These are phyloP conservation scores for Dendrocincla fuliginosa DNA, from an alignment of 2,797 vertebrate genomes.

Conservation along the genomic window DNA sequence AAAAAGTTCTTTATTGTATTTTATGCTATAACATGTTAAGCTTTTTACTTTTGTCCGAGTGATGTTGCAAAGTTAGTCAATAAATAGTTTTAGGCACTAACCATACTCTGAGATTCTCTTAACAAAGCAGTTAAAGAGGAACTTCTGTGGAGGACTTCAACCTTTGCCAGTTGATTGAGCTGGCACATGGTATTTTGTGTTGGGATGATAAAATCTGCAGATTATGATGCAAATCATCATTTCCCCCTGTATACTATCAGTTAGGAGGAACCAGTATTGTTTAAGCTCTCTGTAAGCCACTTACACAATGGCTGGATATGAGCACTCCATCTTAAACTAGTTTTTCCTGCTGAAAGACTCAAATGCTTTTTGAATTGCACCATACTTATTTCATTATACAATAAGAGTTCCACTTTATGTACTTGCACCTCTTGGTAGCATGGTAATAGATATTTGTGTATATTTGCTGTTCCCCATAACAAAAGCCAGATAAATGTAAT, in stretches of 20 bases:
- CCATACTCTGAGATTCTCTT: neutral
- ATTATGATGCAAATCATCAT: neutral
- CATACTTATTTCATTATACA: slow-evolving; percentile 42
- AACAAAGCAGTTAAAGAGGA: neutral
- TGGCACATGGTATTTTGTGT: neutral
- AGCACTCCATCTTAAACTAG: neutral
- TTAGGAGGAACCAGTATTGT: neutral
- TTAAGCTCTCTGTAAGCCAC: neutral
- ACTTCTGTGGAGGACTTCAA: neutral
- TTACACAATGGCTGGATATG: neutral
- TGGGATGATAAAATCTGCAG: neutral
- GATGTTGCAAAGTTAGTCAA: neutral
- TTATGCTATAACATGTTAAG: neutral
- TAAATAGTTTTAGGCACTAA: neutral
- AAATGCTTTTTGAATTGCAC: slow-evolving; percentile 57
- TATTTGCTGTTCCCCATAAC: neutral
- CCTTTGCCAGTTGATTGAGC: neutral
- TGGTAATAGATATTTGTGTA: neutral
- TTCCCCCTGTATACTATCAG: neutral
- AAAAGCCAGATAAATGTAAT: neutral
- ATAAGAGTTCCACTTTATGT: slow-evolving; percentile 22
- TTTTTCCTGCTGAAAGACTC: slow-evolving; percentile 45
- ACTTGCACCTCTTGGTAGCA: neutral
- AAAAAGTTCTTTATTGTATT: neutral
- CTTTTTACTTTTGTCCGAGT: neutral